phyloP scores from a whole-genome alignment of 2,888 invertebrate species.

The Nephrocerus scutellatus region DNA sequence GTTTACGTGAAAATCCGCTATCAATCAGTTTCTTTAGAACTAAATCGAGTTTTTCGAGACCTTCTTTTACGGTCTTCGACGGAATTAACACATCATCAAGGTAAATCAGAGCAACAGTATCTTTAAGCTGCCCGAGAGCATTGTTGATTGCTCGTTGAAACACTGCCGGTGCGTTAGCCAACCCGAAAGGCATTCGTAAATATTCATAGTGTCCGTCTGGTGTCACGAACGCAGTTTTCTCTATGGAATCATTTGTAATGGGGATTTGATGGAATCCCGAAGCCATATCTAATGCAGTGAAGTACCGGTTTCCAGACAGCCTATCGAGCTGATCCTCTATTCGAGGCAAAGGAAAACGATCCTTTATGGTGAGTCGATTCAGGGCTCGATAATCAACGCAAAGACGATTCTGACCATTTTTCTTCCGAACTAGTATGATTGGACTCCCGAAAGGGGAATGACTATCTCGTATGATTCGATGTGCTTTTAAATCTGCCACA shows the following conservation, averaged over 20 bases:
- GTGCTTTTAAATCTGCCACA: slow-evolving; percentile 9
- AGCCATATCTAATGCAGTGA: slow-evolving; percentile 22
- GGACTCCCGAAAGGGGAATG: slow-evolving; percentile 17
- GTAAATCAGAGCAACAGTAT: slow-evolving; percentile 11
- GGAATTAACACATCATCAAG: slow-evolving; percentile 18
- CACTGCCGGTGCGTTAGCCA: slow-evolving; percentile 36
- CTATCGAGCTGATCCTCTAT: slow-evolving; percentile 40
- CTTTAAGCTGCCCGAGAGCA: slow-evolving; percentile 16
- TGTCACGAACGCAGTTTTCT: too few relatives aligned
- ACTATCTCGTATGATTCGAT: slow-evolving; percentile 14
- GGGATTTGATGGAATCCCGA: slow-evolving; percentile 15
- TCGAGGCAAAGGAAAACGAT: slow-evolving; percentile 35
- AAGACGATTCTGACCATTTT: slow-evolving; percentile 16
- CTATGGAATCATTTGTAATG: slow-evolving; percentile 11
- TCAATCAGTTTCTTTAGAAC: slow-evolving; percentile 16
- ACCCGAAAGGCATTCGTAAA: too few relatives aligned
- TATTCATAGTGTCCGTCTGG: too few relatives aligned
- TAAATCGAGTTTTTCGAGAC: slow-evolving; percentile 17
- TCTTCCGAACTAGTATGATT: slow-evolving; percentile 17
- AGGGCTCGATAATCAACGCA: slow-evolving; percentile 22
- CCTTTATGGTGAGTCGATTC: slow-evolving; percentile 34
- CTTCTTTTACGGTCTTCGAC: slow-evolving; percentile 10
- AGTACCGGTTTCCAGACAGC: slow-evolving; percentile 25
- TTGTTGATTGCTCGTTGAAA: slow-evolving; percentile 28
- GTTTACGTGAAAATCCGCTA: slow-evolving; percentile 19